Evolutionary conservation across 2,888 invertebrate genomes (phyloP).

Genomic region (Rhagonycha lutea): DNA sequence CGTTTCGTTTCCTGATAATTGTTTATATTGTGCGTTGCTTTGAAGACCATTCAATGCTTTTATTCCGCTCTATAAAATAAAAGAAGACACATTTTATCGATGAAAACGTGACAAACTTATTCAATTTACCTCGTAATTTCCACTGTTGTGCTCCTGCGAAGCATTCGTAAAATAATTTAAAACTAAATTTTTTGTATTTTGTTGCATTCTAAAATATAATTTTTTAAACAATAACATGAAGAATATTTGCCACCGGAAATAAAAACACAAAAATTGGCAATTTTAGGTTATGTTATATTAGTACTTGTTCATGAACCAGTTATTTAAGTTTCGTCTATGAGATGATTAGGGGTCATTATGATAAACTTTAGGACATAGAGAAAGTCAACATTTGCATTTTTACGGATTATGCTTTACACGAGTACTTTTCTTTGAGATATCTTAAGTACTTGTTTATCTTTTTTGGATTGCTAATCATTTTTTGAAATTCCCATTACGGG

Average conservation of each 20-base stretch:
- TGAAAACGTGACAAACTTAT: not conserved
- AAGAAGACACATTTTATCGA: not conserved
- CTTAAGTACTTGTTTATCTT: not conserved
- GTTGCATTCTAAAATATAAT: not conserved
- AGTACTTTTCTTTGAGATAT: too few species aligned
- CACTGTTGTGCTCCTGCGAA: not conserved
- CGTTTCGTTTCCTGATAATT: conserved; percentile 53
- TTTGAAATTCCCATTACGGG: not conserved
- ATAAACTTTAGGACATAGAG: too few species aligned
- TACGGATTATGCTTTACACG: not conserved
- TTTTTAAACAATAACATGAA: not conserved
- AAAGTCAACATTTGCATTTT: not conserved
- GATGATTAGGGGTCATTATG: not conserved
- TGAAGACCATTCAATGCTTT: conserved; percentile 71
- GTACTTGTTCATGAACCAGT: not conserved
- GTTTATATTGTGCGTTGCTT: conserved; percentile 69
- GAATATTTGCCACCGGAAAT: not conserved
- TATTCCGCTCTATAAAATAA: conserved; percentile 63
- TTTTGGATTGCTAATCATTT: too few species aligned
- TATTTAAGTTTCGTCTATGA: not conserved
- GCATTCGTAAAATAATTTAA: not conserved
- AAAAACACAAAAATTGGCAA: not conserved
- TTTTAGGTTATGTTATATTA: conserved; percentile 3
- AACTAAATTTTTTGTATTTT: not conserved
- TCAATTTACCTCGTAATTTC: conserved; percentile 26